Evolutionary conservation across 2,113 vertebrate genomes (phyloP).

Genomic region (Pseudorasbora parva): DNA sequence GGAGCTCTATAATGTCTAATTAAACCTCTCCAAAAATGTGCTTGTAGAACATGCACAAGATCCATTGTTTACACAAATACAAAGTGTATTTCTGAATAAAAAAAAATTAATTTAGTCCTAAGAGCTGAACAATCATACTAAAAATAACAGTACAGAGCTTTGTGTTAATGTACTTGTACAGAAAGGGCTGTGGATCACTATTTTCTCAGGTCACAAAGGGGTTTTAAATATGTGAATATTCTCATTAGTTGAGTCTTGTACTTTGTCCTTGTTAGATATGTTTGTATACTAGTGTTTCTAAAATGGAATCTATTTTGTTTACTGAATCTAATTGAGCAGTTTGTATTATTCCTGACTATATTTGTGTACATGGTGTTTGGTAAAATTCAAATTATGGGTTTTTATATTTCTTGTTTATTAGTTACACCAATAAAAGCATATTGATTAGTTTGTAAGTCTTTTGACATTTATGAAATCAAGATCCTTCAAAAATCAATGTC

Average conservation of each 20-base stretch:
- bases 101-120: background rate
- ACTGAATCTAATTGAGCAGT: slow-evolving; percentile 26
- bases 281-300: slow-evolving; percentile 40
- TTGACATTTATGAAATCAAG: background rate
- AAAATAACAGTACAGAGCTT: background rate
- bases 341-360: slow-evolving; percentile 48
- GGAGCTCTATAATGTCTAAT: background rate
- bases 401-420: slow-evolving; percentile 35
- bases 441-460: background rate
- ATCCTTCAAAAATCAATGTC: slow-evolving; percentile 3
- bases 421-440: slow-evolving; percentile 33
- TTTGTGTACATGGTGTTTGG: slow-evolving; percentile 41
- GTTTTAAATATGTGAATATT: slow-evolving; percentile 11
- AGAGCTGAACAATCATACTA: background rate
- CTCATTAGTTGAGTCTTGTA: background rate
- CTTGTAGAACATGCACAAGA: background rate
- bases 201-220: slow-evolving; percentile 27
- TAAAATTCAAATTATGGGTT: slow-evolving; percentile 21
- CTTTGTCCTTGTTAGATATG: slow-evolving; percentile 27
- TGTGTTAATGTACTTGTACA: background rate
- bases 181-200: background rate
- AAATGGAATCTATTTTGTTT: slow-evolving; percentile 51
- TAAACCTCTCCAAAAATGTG: background rate
- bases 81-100: background rate
- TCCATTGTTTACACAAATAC: background rate